Conservation (phyloP, 2,888 invertebrate genomes). For the Pseudoips prasinana region DNA sequence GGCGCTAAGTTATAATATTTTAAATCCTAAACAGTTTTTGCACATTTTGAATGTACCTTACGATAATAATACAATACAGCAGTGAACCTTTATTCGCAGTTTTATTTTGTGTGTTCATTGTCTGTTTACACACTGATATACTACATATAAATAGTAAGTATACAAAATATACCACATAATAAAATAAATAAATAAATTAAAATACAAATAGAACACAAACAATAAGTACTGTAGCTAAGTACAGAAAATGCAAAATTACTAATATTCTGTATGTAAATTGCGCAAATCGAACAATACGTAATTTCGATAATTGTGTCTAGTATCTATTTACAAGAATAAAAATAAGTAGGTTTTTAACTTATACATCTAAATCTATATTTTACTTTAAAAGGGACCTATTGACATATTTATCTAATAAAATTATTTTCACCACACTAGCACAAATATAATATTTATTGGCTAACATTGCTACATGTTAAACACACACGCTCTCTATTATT, state of each 20-base stretch:
- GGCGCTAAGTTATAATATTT: no score
- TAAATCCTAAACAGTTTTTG: no score
- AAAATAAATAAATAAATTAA: conserved; percentile 22
- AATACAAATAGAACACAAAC: conserved; percentile 39
- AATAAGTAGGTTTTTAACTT: conserved; percentile 43
- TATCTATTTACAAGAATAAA: conserved; percentile 45
- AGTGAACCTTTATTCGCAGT: conserved; percentile 2
- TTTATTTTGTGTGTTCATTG: no score
- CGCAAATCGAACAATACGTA: conserved; percentile 12
- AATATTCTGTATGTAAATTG: conserved; percentile 13
- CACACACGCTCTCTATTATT: no score
- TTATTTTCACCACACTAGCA: no score
- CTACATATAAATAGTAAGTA: conserved; percentile 5
- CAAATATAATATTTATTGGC: no score
- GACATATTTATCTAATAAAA: conserved; percentile 26
- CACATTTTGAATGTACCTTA: conserved; percentile 5
- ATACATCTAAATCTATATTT: conserved; percentile 38
- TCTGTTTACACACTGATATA: neutral
- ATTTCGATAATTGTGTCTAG: conserved; percentile 25
- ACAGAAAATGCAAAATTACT: conserved; percentile 38
- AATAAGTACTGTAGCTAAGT: conserved; percentile 32
- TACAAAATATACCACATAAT: no score
- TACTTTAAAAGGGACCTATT: conserved; percentile 31
- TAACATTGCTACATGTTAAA: no score
- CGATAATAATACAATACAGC: conserved; percentile 34